Conservation (phyloP, 2,888 invertebrate species). For the Zaprionus bogoriensis region DNA sequence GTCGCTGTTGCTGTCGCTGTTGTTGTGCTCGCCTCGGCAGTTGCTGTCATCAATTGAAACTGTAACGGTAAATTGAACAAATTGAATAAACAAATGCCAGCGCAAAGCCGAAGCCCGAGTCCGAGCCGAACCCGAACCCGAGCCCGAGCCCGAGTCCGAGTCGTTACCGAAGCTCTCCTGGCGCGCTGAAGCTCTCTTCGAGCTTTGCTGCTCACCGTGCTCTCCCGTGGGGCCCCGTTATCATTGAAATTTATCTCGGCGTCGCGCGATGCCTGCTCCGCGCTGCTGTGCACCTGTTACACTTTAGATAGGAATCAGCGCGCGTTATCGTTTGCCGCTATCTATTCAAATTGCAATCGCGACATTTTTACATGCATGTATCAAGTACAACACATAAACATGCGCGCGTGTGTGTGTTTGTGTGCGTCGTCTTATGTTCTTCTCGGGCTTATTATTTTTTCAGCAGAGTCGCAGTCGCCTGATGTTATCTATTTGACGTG, state of each 20-base stretch:
- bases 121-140: slow-evolving; percentile 33
- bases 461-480: slow-evolving; percentile 11
- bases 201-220: slow-evolving; percentile 60
- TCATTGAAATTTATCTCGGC: slow-evolving; percentile 71
- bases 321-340: slow-evolving; percentile 68
- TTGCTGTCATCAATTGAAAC: slow-evolving; percentile 62
- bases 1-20: slow-evolving; percentile 26
- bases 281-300: slow-evolving; percentile 77
- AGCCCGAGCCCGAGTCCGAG: slow-evolving; percentile 5
- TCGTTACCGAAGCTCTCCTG: slow-evolving; percentile 46
- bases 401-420: slow-evolving; percentile 5
- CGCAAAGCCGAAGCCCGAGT: neutral
- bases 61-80: slow-evolving; percentile 78
- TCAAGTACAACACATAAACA: slow-evolving; percentile 13
- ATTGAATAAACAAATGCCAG: slow-evolving; percentile 59
- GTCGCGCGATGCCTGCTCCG: slow-evolving; percentile 34
- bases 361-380: too few species aligned
- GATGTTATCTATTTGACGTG: slow-evolving; percentile 34
- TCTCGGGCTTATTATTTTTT: slow-evolving; percentile 27
- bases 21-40: slow-evolving; percentile 15
- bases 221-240: slow-evolving; percentile 47
- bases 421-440: slow-evolving; percentile 8
- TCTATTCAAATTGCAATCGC: slow-evolving; percentile 36
- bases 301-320: slow-evolving; percentile 76
- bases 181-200: slow-evolving; percentile 53